A percentile compares a stretch with the other conserved stretches of the same genome.
These are phyloP conservation scores for Meliscaeva auricollis DNA, from an alignment of 2,888 invertebrate genomes.

Conservation along the genomic window DNA sequence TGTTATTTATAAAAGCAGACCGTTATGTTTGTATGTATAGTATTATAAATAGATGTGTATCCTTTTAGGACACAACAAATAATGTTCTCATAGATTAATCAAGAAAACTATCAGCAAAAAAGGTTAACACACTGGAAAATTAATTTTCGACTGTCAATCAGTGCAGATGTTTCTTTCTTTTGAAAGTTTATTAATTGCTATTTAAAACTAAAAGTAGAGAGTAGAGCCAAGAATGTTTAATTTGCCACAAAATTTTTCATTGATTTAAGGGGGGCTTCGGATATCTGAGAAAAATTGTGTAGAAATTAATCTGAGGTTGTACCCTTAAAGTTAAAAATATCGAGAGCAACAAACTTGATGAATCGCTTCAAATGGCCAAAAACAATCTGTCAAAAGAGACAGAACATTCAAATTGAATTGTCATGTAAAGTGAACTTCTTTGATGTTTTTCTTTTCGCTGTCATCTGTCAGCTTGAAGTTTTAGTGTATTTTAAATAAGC, in stretches of 20 bases:
- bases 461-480: too few relatives aligned
- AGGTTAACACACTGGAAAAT: neutral
- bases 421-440: too few relatives aligned
- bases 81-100: neutral
- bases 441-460: too few relatives aligned
- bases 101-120: neutral
- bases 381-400: too few relatives aligned
- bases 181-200: neutral
- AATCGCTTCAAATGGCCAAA: too few relatives aligned
- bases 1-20: slow-evolving; percentile 11
- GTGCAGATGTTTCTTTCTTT: neutral
- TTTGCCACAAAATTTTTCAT: neutral
- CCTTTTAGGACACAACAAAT: neutral
- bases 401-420: too few relatives aligned
- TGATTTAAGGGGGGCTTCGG: too few relatives aligned
- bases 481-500: too few relatives aligned
- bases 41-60: slow-evolving; percentile 18
- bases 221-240: neutral
- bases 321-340: too few relatives aligned
- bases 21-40: neutral
- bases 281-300: too few relatives aligned
- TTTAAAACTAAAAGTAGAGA: neutral
- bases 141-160: neutral
- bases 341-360: too few relatives aligned
- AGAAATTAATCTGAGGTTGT: too few relatives aligned